phyloP scores from a whole-genome alignment of 2,888 invertebrate genomes.

The Cephus runcator region DNA sequence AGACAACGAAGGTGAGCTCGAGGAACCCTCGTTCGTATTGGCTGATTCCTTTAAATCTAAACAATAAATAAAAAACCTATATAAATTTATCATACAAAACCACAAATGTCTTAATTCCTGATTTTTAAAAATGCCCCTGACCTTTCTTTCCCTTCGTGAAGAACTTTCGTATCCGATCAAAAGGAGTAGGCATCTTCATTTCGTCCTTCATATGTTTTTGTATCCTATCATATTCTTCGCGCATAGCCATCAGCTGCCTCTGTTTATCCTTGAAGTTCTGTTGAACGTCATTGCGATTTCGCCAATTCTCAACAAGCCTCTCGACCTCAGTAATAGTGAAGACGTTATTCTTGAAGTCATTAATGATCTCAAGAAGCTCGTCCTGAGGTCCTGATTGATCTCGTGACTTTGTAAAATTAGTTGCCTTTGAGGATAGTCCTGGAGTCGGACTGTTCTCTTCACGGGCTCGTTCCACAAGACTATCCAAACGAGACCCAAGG shows the following conservation, averaged over 20 bases:
- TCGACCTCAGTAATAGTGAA: slow-evolving; percentile 87
- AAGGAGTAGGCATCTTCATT: slow-evolving; percentile 82
- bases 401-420: slow-evolving; percentile 42
- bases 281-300: slow-evolving; percentile 86
- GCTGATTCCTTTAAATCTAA: slow-evolving; percentile 45
- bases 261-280: slow-evolving; percentile 87
- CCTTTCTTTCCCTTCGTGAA: slow-evolving; percentile 74
- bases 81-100: not conserved
- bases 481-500: slow-evolving; percentile 18
- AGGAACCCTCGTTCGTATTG: slow-evolving; percentile 35
- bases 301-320: slow-evolving; percentile 87
- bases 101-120: not conserved
- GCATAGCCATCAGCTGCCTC: slow-evolving; percentile 82
- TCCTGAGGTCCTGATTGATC: slow-evolving; percentile 69
- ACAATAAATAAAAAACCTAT: not conserved
- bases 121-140: slow-evolving; percentile 20
- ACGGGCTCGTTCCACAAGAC: slow-evolving; percentile 4
- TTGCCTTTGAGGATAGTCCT: slow-evolving; percentile 24
- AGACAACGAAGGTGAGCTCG: slow-evolving; percentile 4
- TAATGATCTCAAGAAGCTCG: slow-evolving; percentile 87
- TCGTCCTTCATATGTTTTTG: slow-evolving; percentile 81
- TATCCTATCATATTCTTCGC: slow-evolving; percentile 84
- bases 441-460: slow-evolving; percentile 25
- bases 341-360: slow-evolving; percentile 89
- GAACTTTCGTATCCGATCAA: slow-evolving; percentile 81